Percentiles rank a stretch among this genome's conserved stretches.
phyloP scores from a whole-genome alignment of 1,140 invertebrate genomes.

The Ruditapes philippinarum region DNA sequence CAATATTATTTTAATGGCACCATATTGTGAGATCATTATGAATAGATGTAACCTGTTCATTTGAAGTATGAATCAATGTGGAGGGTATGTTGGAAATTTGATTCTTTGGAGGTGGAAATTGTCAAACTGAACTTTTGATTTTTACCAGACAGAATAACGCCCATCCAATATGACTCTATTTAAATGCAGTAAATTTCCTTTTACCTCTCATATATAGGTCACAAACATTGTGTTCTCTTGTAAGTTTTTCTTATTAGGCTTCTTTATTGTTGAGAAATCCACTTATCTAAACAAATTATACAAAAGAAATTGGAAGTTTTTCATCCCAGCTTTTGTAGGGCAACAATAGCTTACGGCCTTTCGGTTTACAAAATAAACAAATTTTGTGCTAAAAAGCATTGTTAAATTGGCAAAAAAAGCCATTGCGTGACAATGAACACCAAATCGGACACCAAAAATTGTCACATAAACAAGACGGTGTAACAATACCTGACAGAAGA shows the following conservation, averaged over 20 bases:
- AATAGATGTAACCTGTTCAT: too few species aligned
- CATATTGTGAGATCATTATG: neutral
- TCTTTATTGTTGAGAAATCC: neutral
- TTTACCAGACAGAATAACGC: neutral
- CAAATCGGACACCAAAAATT: conserved; percentile 25
- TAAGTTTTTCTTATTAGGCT: neutral
- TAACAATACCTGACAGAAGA: conserved; percentile 17
- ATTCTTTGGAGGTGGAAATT: too few species aligned
- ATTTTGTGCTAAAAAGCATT: neutral
- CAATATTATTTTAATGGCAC: neutral
- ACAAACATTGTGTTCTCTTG: conserved; percentile 8
- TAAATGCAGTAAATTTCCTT: neutral
- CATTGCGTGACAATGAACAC: conserved; percentile 16
- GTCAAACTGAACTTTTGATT: too few species aligned
- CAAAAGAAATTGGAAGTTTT: conserved; percentile 4
- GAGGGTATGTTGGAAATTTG: too few species aligned
- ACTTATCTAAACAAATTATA: neutral
- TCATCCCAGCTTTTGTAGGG: neutral
- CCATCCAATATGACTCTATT: neutral
- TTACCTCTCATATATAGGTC: neutral
- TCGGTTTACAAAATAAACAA: conserved; percentile 29
- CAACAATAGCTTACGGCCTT: neutral
- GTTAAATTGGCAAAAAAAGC: neutral
- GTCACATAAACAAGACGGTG: neutral
- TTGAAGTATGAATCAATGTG: too few species aligned